phyloP scores from a whole-genome alignment of 2,113 vertebrate genomes.

The Nothocercus julius region DNA sequence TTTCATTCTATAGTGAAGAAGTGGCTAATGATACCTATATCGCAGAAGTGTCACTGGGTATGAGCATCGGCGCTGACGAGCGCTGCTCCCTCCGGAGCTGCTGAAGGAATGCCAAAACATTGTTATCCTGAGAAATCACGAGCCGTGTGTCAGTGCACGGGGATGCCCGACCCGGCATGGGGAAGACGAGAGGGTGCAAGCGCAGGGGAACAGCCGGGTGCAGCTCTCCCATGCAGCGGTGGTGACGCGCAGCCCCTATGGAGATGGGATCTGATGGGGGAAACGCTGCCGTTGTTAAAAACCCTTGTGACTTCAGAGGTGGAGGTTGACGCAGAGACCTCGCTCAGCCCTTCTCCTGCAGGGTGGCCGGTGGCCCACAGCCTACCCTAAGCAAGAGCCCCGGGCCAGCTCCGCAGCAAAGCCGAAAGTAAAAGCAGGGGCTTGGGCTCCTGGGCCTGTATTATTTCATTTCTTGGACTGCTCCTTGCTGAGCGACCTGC shows the following conservation, averaged over 20 bases:
- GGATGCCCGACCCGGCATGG: neutral
- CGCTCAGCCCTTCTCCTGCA: neutral
- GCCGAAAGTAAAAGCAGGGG: neutral
- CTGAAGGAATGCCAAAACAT: neutral
- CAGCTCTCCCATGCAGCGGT: neutral
- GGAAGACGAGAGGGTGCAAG: neutral
- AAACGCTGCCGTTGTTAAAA: fast-evolving
- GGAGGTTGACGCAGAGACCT: neutral
- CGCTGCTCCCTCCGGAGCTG: neutral
- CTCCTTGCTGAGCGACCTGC: neutral
- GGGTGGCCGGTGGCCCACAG: neutral
- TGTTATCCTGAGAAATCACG: neutral
- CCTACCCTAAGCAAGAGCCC: neutral
- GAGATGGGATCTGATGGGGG: neutral
- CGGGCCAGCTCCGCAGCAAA: neutral
- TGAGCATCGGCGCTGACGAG: neutral
- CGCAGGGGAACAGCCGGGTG: neutral
- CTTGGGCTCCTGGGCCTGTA: neutral
- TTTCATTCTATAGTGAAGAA: neutral
- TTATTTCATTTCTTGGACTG: neutral
- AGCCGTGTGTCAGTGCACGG: fast-evolving
- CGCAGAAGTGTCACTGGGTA: neutral
- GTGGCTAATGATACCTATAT: neutral
- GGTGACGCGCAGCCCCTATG: neutral
- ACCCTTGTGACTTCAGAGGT: neutral